Conservation (phyloP, 2,113 vertebrate species). For the Natator depressus region DNA sequence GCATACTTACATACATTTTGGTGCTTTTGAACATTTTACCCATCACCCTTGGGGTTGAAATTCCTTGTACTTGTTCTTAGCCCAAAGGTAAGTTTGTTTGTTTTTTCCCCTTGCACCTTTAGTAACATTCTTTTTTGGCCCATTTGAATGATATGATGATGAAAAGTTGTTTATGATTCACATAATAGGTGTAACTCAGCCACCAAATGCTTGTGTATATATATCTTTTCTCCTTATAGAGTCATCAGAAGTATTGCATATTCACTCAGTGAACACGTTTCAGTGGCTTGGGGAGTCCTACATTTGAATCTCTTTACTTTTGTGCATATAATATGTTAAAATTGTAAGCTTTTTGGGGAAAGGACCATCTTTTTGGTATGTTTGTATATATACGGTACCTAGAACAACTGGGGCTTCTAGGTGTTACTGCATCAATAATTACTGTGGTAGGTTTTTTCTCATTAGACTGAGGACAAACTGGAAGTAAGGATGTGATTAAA, state of each 20-base stretch:
- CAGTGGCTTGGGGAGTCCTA: not conserved
- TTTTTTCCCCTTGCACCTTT: not conserved
- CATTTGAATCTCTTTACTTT: not conserved
- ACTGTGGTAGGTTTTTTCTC: not conserved
- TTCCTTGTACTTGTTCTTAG: not conserved
- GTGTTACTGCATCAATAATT: not conserved
- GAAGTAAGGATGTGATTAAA: not conserved
- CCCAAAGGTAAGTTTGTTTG: not conserved
- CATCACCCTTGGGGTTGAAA: not conserved
- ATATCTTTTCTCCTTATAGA: not conserved
- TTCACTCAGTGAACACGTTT: not conserved
- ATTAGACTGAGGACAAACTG: not conserved
- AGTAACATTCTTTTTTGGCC: not conserved
- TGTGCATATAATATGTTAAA: not conserved
- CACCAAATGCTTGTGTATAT: not conserved
- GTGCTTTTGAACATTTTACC: not conserved
- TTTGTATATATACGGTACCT: not conserved
- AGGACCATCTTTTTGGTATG: not conserved
- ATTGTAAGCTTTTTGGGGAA: not conserved
- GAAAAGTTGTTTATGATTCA: not conserved
- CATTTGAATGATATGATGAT: not conserved
- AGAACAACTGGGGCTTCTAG: not conserved
- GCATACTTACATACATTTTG: not conserved
- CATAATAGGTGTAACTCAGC: accelerated
- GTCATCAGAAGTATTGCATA: not conserved